Evolutionary conservation across 2,113 vertebrate species (phyloP).

Genomic region (Lophius piscatorius): DNA sequence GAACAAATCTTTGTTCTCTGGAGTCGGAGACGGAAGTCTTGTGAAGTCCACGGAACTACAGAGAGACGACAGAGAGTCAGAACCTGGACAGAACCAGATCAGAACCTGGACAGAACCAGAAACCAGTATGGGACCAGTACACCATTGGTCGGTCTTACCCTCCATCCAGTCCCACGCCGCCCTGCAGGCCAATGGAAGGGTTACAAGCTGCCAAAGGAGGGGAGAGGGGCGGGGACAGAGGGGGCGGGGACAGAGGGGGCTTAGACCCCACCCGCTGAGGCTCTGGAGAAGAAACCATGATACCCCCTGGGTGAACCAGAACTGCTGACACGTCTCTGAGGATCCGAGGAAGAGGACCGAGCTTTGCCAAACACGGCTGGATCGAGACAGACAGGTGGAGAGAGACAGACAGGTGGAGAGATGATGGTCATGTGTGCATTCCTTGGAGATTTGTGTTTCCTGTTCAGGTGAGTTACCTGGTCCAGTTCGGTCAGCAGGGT

Average conservation of each 20-base stretch:
- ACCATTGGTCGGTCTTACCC: no score
- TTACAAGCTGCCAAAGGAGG: conserved; percentile 82
- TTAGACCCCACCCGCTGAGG: conserved; percentile 80
- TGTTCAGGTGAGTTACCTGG: conserved; percentile 81
- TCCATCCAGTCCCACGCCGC: conserved; percentile 87
- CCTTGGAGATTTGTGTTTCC: no score
- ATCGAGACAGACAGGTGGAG: conserved; percentile 1
- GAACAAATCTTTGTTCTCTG: conserved; percentile 99
- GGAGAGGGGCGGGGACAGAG: conserved; percentile 81
- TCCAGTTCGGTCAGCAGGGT: conserved; percentile 92
- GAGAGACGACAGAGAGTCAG: conserved; percentile 20
- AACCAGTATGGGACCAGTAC: not conserved
- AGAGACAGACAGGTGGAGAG: not conserved
- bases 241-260: conserved; percentile 75
- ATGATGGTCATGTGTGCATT: no score
- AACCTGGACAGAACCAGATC: no score
- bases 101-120: no score
- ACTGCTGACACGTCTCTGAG: conserved; percentile 90
- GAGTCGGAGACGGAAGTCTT: conserved; percentile 97
- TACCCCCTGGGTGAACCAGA: conserved; percentile 87
- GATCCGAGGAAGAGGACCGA: conserved; percentile 92
- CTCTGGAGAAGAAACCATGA: conserved; percentile 72
- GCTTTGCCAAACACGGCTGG: conserved; percentile 80
- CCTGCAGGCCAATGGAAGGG: conserved; percentile 87
- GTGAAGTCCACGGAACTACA: conserved; percentile 97